Evolutionary conservation across 2,888 invertebrate genomes (phyloP).

Genomic region (Laspeyria flexula): DNA sequence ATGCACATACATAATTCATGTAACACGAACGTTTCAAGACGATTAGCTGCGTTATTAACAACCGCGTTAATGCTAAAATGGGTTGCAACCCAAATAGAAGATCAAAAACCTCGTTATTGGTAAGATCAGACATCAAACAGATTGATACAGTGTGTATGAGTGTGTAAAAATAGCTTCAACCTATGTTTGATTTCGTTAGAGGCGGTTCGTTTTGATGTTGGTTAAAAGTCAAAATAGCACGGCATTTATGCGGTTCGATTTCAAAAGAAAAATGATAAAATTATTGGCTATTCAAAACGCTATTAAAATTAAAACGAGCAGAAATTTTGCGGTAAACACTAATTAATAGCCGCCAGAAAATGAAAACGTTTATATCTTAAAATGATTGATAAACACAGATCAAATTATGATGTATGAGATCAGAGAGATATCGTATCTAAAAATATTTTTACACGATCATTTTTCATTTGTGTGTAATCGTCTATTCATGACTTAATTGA

Average conservation of each 20-base stretch:
- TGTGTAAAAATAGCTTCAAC: constrained; percentile 9
- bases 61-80: constrained; percentile 34
- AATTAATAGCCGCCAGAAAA: too few species aligned
- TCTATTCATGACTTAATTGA: too few species aligned
- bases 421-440: too few species aligned
- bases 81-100: constrained; percentile 21
- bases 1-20: constrained; percentile 41
- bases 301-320: too few species aligned
- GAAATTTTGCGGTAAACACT: not conserved
- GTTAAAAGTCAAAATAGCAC: constrained; percentile 2
- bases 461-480: too few species aligned
- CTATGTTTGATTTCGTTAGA: constrained; percentile 9
- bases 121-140: constrained; percentile 32
- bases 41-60: constrained; percentile 43
- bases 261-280: not conserved
- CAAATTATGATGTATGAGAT: too few species aligned
- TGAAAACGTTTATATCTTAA: too few species aligned
- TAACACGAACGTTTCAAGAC: constrained; percentile 29
- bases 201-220: not conserved
- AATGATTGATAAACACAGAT: too few species aligned
- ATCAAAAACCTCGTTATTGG: constrained; percentile 34
- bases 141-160: constrained; percentile 20
- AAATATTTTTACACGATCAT: too few species aligned
- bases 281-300: not conserved
- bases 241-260: not conserved